A percentile compares a stretch with the other conserved stretches of the same genome.
phyloP scores from a whole-genome alignment of 37 sponge, comb jelly and placozoan genomes.

The Halisarca cf. caerulea region DNA sequence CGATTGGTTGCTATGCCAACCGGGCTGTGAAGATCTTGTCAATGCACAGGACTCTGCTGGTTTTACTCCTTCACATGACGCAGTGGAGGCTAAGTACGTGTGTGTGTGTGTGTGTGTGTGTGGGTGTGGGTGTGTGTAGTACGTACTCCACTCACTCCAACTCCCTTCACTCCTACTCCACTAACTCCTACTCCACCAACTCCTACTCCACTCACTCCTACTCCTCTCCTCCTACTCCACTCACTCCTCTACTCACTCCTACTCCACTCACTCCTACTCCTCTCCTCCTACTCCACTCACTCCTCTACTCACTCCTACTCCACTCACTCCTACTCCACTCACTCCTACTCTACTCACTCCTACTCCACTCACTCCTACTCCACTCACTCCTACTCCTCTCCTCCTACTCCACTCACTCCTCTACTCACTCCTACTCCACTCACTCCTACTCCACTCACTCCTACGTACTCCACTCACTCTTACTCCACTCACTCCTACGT shows the following conservation, averaged over 20 bases:
- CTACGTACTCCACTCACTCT: too few species aligned
- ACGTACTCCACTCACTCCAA: too few species aligned
- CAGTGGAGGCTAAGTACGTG: slow-evolving; percentile 68
- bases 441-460: not conserved
- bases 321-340: too few species aligned
- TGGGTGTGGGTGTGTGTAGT: not conserved
- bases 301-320: too few species aligned
- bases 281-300: too few species aligned
- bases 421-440: not conserved
- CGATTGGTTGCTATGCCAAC: slow-evolving; percentile 52
- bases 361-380: not conserved
- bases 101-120: not conserved
- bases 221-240: too few species aligned
- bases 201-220: too few species aligned
- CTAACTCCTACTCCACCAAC: too few species aligned
- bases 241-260: too few species aligned
- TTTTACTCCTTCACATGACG: slow-evolving; percentile 84
- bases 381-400: not conserved
- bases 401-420: not conserved
- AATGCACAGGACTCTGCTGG: slow-evolving; percentile 50
- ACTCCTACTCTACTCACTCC: not conserved
- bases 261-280: too few species aligned
- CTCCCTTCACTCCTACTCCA: too few species aligned
- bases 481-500: not conserved
- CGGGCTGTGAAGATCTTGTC: slow-evolving; percentile 39